phyloP scores from a whole-genome alignment of 2,888 invertebrate genomes.

The Cabera pusaria region DNA sequence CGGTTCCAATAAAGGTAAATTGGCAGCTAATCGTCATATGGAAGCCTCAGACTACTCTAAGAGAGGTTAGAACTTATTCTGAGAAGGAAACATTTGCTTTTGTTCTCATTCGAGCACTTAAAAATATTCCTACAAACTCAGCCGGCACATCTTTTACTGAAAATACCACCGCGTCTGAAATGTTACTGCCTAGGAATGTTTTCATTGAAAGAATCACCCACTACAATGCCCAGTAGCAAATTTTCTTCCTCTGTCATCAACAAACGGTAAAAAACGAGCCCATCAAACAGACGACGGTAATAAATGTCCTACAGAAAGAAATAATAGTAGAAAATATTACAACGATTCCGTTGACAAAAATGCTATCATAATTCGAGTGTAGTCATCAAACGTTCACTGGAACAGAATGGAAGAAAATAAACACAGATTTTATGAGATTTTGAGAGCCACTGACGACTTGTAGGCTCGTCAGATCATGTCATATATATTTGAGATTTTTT shows the following conservation, averaged over 20 bases:
- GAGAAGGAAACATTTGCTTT: no score
- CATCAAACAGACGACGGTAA: conserved; percentile 50
- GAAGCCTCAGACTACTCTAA: no score
- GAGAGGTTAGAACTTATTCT: no score
- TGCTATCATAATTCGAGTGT: conserved; percentile 9
- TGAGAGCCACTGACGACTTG: conserved; percentile 16
- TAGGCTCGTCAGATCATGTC: conserved; percentile 6
- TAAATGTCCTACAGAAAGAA: conserved; percentile 57
- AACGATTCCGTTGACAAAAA: conserved; percentile 38
- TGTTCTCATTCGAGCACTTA: no score
- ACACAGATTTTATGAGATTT: conserved; percentile 19
- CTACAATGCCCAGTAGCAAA: conserved; percentile 21
- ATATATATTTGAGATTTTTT: no score
- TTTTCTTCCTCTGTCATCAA: conserved; percentile 40
- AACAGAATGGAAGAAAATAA: conserved; percentile 15
- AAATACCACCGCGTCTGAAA: no score
- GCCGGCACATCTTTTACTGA: no score
- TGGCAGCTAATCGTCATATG: no score
- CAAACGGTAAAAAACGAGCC: conserved; percentile 36
- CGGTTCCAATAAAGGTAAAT: no score
- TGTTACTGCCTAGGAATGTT: conserved; percentile 6
- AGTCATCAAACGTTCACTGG: conserved; percentile 15
- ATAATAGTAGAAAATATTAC: conserved; percentile 47
- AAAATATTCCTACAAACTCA: no score
- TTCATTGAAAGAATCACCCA: conserved; percentile 15